Percentiles rank a stretch among this genome's conserved stretches.
Conservation (phyloP, 2,113 vertebrate species). For the Sylvia atricapilla region DNA sequence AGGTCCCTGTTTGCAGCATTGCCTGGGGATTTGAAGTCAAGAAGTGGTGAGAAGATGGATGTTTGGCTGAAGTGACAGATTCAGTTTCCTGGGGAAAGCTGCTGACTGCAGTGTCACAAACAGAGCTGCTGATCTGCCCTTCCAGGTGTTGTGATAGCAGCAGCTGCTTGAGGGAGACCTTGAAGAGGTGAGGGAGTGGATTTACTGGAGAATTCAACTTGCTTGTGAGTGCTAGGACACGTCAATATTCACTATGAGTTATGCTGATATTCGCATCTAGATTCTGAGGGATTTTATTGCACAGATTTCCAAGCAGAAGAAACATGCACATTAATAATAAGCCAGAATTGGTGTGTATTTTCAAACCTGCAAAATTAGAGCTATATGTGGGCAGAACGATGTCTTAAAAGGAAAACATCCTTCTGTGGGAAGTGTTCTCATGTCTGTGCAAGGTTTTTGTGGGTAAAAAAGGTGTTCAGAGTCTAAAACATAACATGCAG, state of each 20-base stretch:
- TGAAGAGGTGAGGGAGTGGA: slow-evolving; percentile 19
- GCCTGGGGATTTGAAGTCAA: slow-evolving; percentile 48
- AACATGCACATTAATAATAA: neutral
- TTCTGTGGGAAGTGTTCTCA: neutral
- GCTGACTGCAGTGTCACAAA: slow-evolving; percentile 48
- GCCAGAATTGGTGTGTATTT: neutral
- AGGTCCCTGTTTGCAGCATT: neutral
- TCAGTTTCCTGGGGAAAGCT: slow-evolving; percentile 53
- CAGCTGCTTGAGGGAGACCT: slow-evolving; percentile 11
- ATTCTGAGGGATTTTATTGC: neutral
- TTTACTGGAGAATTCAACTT: neutral
- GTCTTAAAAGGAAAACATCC: neutral
- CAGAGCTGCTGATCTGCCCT: slow-evolving; percentile 50
- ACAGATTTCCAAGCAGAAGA: neutral
- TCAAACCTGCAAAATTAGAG: neutral
- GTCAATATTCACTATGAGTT: neutral
- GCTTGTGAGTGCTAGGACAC: neutral
- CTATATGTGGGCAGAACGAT: neutral
- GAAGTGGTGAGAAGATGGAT: slow-evolving; percentile 44
- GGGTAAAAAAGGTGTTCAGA: neutral
- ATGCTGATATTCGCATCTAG: neutral
- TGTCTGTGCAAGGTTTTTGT: neutral
- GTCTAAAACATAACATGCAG: neutral
- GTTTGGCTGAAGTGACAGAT: slow-evolving; percentile 55
- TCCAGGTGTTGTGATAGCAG: slow-evolving; percentile 61